phyloP scores from a whole-genome alignment of 2,113 vertebrate genomes.

The Actenoides lindsayi region DNA sequence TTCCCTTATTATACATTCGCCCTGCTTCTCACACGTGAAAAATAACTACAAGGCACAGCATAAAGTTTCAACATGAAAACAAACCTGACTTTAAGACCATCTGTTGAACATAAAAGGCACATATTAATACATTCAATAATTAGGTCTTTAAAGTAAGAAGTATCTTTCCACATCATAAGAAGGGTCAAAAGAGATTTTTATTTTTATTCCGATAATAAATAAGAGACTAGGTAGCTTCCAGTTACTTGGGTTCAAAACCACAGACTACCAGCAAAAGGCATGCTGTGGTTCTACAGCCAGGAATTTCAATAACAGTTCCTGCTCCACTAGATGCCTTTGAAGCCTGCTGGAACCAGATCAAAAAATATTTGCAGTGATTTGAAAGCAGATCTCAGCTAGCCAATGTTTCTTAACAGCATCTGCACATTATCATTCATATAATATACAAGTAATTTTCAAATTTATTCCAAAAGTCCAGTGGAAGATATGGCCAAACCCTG shows the following conservation, averaged over 20 bases:
- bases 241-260: not conserved
- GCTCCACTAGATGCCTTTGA: not conserved
- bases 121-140: not conserved
- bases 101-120: too few species aligned
- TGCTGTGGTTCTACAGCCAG: rapidly evolving
- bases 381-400: not conserved
- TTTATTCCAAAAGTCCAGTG: not conserved
- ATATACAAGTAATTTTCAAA: rapidly evolving
- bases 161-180: not conserved
- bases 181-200: rapidly evolving
- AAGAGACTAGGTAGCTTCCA: rapidly evolving
- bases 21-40: not conserved
- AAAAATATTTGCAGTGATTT: rapidly evolving
- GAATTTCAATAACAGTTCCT: not conserved
- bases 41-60: not conserved
- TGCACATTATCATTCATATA: rapidly evolving
- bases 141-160: not conserved
- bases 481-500: not conserved
- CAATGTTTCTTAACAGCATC: not conserved
- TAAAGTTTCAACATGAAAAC: not conserved
- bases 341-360: not conserved
- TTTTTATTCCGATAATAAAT: not conserved
- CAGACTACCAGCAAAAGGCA: not conserved
- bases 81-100: not conserved
- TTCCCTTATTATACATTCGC: not conserved